These are phyloP conservation scores for Prunella fulvescens DNA, from an alignment of 2,113 vertebrate genomes.

Conservation along the genomic window DNA sequence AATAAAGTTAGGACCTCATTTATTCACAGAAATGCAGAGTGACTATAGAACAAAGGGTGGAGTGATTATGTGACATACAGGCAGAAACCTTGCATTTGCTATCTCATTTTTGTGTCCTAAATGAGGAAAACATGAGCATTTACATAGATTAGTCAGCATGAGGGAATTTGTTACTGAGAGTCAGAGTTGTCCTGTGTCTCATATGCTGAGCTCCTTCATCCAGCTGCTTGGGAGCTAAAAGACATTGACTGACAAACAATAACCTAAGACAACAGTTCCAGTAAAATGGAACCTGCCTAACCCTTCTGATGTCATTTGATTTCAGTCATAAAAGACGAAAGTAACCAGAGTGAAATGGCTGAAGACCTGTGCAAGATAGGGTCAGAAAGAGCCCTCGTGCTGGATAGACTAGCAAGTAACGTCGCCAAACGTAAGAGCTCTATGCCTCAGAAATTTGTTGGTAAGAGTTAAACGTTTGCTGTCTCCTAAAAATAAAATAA, in stretches of 20 bases:
- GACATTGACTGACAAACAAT: background rate
- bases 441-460: slow-evolving; percentile 99
- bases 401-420: slow-evolving; percentile 99
- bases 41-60: background rate
- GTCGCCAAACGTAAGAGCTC: slow-evolving; percentile 99
- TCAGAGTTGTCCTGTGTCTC: background rate
- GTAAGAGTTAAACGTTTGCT: slow-evolving; percentile 95
- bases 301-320: slow-evolving; percentile 84
- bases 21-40: background rate
- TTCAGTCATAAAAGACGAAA: slow-evolving; percentile 99
- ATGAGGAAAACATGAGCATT: background rate
- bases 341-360: slow-evolving; percentile 94
- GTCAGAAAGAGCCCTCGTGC: slow-evolving; percentile 94
- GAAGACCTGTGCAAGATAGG: slow-evolving; percentile 97
- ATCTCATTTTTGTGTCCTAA: background rate
- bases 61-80: background rate
- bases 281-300: slow-evolving; percentile 58
- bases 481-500: slow-evolving; percentile 69
- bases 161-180: background rate
- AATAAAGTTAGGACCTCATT: background rate
- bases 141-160: background rate
- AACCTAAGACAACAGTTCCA: slow-evolving; percentile 49
- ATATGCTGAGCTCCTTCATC: background rate
- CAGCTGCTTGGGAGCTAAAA: background rate
- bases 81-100: background rate